A percentile compares a stretch with the other conserved stretches of the same genome.
Evolutionary conservation across 2,113 vertebrate species (phyloP).

Genomic region (Lethenteron camtschaticum): DNA sequence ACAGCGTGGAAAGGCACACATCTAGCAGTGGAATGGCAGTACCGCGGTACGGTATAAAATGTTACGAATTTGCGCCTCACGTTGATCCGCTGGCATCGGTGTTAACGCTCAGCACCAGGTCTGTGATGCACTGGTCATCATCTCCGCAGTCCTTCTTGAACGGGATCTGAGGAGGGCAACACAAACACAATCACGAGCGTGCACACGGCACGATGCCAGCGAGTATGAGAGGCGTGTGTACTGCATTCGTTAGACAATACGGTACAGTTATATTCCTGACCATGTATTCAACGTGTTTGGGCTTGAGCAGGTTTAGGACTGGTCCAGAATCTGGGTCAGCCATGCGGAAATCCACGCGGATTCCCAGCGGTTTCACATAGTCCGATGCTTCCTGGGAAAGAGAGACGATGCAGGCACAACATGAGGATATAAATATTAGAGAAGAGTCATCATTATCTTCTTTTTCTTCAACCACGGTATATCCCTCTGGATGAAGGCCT

Average conservation of each 20-base stretch:
- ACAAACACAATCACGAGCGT: background rate
- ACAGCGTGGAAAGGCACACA: too few species aligned
- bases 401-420: background rate
- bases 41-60: too few species aligned
- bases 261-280: conserved; percentile 18
- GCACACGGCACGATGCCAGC: background rate
- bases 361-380: conserved; percentile 61
- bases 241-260: background rate
- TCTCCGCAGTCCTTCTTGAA: conserved; percentile 96
- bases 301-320: conserved; percentile 51
- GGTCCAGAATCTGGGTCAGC: conserved; percentile 29
- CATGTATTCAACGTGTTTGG: conserved; percentile 44
- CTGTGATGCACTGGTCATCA: conserved; percentile 70
- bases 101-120: conserved; percentile 50
- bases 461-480: too few species aligned
- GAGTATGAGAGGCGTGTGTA: background rate
- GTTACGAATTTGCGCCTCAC: conserved; percentile 24
- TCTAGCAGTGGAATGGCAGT: too few species aligned
- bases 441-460: too few species aligned
- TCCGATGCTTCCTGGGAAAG: conserved; percentile 57
- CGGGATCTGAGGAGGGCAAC: conserved; percentile 33
- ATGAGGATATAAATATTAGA: too few species aligned
- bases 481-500: too few species aligned
- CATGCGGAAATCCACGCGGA: conserved; percentile 42
- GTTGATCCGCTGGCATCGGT: conserved; percentile 48